A percentile compares a stretch with the other conserved stretches of the same genome.
Evolutionary conservation across 2,113 vertebrate species (phyloP).

Genomic region (Tachuris rubrigastra): DNA sequence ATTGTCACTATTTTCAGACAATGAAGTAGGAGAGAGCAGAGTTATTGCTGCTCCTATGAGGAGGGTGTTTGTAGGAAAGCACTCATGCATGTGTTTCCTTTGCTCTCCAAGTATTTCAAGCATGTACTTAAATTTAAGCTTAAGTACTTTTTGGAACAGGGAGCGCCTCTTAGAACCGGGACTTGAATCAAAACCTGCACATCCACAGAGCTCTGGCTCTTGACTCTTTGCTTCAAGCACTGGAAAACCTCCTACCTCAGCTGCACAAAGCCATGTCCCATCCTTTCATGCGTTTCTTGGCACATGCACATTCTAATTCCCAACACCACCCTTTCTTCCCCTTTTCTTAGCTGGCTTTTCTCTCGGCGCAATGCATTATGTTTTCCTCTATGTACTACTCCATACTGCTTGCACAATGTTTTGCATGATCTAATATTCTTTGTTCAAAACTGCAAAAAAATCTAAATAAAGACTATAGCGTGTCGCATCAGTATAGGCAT

Average conservation of each 20-base stretch:
- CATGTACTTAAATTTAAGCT: background rate
- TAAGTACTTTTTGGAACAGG: background rate
- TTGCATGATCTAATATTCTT: slow-evolving; percentile 81
- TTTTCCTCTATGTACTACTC: slow-evolving; percentile 50
- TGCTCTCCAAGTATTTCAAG: background rate
- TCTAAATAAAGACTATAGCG: slow-evolving; percentile 81
- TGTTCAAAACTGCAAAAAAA: slow-evolving; percentile 83
- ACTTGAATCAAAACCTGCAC: background rate
- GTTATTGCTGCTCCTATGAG: background rate
- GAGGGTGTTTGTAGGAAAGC: background rate
- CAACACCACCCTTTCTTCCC: background rate
- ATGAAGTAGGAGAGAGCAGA: background rate
- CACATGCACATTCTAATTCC: slow-evolving; percentile 10
- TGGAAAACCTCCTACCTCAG: background rate
- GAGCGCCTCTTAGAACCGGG: background rate
- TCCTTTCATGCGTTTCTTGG: background rate
- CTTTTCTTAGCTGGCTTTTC: slow-evolving; percentile 53
- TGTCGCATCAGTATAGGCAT: slow-evolving; percentile 91
- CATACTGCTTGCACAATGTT: slow-evolving; percentile 80
- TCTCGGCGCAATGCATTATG: slow-evolving; percentile 56
- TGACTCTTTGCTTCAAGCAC: background rate
- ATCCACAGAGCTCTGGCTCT: background rate
- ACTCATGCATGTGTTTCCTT: background rate
- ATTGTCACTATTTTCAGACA: background rate
- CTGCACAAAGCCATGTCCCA: background rate